Conservation (phyloP, 2,888 invertebrate genomes). For the Drosophila anomelani region DNA sequence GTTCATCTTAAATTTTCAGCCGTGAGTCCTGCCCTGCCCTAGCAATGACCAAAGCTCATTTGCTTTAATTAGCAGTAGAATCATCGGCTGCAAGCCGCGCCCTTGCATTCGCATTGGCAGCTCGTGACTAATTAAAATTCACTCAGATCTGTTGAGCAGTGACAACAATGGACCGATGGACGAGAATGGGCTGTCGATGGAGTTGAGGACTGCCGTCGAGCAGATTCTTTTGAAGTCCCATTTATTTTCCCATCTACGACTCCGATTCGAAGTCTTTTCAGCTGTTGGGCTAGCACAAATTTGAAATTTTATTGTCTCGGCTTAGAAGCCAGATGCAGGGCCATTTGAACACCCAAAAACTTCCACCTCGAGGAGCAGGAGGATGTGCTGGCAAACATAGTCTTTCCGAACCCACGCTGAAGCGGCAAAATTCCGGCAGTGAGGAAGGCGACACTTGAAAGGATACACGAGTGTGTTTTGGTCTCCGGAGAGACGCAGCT, state of each 20-base stretch:
- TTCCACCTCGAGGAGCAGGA: conserved; percentile 28
- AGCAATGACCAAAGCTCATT: conserved; percentile 7
- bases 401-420: background rate
- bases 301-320: conserved; percentile 62
- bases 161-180: conserved; percentile 18
- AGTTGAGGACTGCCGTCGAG: conserved; percentile 33
- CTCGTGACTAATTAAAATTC: conserved; percentile 55
- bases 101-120: background rate
- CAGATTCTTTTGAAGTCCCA: conserved; percentile 36
- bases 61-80: conserved; percentile 5
- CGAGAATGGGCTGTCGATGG: conserved; percentile 20
- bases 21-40: no score
- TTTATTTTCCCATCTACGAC: conserved; percentile 19
- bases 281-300: conserved; percentile 48
- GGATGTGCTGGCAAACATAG: conserved; percentile 5
- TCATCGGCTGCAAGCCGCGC: conserved; percentile 1
- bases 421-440: background rate
- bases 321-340: conserved; percentile 39
- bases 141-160: conserved; percentile 43
- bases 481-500: background rate
- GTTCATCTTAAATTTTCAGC: conserved; percentile 14
- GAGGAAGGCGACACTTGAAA: conserved; percentile 2
- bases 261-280: conserved; percentile 9
- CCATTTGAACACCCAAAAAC: conserved; percentile 48
- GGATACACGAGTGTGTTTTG: background rate